A percentile compares a stretch with the other conserved stretches of the same genome.
These are phyloP conservation scores for Cantharis rustica DNA, from an alignment of 2,888 invertebrate genomes.

Conservation along the genomic window DNA sequence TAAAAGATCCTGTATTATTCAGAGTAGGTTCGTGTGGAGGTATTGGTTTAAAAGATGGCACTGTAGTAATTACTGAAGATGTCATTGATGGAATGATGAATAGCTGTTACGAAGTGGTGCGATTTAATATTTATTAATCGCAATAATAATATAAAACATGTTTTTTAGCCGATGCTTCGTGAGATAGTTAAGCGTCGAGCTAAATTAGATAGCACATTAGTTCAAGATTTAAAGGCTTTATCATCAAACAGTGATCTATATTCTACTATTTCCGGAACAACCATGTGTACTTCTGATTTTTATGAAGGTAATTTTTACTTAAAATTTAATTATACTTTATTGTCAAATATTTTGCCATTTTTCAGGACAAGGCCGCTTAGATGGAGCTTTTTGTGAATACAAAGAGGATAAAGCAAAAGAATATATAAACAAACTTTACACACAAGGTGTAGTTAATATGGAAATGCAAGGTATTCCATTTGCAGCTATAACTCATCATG, in stretches of 20 bases:
- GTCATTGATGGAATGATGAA: slow-evolving; percentile 87
- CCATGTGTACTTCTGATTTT: slow-evolving; percentile 96
- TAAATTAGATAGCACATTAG: slow-evolving; percentile 75
- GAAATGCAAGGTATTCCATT: slow-evolving; percentile 97
- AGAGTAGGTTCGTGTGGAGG: slow-evolving; percentile 95
- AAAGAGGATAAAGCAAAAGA: slow-evolving; percentile 89
- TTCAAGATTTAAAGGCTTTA: slow-evolving; percentile 78
- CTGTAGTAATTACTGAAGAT: slow-evolving; percentile 90
- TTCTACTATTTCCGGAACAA: slow-evolving; percentile 87
- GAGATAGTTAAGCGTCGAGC: slow-evolving; percentile 81
- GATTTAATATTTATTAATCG: slow-evolving; percentile 39
- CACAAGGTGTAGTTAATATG: slow-evolving; percentile 88
- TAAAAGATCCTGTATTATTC: slow-evolving; percentile 87
- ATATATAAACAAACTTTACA: slow-evolving; percentile 76
- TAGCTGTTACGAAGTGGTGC: slow-evolving; percentile 82
- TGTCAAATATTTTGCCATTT: not conserved
- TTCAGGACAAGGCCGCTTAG: slow-evolving; percentile 88
- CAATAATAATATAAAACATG: not conserved
- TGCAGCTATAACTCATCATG: slow-evolving; percentile 91
- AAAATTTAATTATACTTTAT: not conserved
- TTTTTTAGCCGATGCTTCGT: slow-evolving; percentile 77
- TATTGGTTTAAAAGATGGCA: slow-evolving; percentile 89
- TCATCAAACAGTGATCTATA: slow-evolving; percentile 85
- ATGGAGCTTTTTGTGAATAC: slow-evolving; percentile 97
- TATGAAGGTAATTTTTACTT: slow-evolving; percentile 77